Evolutionary conservation across 2,113 vertebrate genomes (phyloP), one percentile per base, ranked within the genome.

Genomic region (Brachionichthys hirsutus): DNA sequence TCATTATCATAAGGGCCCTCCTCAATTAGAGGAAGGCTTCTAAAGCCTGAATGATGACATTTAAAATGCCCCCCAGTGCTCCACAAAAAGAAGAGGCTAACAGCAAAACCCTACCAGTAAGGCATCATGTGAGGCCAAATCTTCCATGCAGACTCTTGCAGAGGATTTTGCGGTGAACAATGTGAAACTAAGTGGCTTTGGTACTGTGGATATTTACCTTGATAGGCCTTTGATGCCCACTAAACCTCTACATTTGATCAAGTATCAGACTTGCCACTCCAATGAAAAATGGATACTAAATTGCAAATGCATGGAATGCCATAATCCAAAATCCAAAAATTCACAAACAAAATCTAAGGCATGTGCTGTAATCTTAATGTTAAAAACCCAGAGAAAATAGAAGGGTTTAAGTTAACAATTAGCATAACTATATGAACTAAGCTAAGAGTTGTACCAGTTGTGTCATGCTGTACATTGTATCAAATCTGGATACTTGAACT

Each of bases 1-100:
- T 81, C 84, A 85, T 82, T 78, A 83, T 79, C 75, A 72, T 77
- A 54, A 75, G 61, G 60, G 47, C 54, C 67, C 69, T 73, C 54
- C 63, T 79, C 56, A 48, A 75, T 78, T 76, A 4, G 45, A 74
- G 55, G 73, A 17, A 44, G 62, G 58, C 64, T 40, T 61, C 61
- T 75, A 67, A 80, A 70, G 70, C 74, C 62, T 71, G 73, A 81
- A 85, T 77, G 63, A 70, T 69, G 70, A 78, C 53, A 63, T 70
- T 76, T 76, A 49, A 80, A 83, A 77, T 70, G 45, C 45, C 73
- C 52, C 52, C 56, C 11, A 53, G 50, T 74, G 70, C 60, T 44
- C 66, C 38, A 38, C 60, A 49, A 19, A 73, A 69, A 67, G 54
- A 54, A 70, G 59, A 75, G 41, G 50, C 24, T 42, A 17, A 10